Percentiles rank a stretch among this genome's conserved stretches.
phyloP scores from a whole-genome alignment of 2,797 vertebrate genomes.

The Cyprinella venusta region DNA sequence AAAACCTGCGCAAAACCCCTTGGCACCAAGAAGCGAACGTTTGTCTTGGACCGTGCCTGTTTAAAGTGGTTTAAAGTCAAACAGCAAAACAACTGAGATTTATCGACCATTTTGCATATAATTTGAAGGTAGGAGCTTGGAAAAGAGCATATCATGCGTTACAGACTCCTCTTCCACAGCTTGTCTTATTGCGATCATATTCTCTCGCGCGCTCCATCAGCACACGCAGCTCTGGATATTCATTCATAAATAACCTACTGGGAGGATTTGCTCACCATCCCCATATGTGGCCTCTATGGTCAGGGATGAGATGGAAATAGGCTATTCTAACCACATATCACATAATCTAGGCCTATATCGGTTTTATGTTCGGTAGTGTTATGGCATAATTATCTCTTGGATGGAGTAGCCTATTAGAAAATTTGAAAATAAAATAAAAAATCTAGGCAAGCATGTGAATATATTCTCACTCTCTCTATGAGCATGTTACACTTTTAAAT shows the following conservation, averaged over 20 bases:
- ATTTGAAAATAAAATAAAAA: not conserved
- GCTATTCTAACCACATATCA: conserved; percentile 23
- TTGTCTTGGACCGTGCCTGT: conserved; percentile 2
- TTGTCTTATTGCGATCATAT: not conserved
- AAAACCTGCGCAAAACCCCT: conserved; percentile 56
- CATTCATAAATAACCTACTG: conserved; percentile 64
- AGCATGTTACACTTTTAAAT: not conserved
- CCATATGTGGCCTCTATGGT: conserved; percentile 38
- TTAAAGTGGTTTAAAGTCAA: conserved; percentile 5
- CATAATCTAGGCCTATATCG: not conserved
- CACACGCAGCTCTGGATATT: conserved; percentile 53
- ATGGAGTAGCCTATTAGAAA: not conserved
- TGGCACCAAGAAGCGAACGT: conserved; percentile 11
- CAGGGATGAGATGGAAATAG: conserved; percentile 27
- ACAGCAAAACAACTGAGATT: not conserved
- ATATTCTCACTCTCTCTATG: too few species aligned
- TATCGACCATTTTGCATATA: conserved; percentile 4
- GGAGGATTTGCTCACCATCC: conserved; percentile 37
- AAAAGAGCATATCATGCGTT: not conserved
- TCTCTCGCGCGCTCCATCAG: conserved; percentile 20
- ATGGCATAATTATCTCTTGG: not conserved
- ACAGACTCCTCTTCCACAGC: conserved; percentile 1
- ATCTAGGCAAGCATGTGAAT: not conserved
- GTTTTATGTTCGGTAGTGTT: conserved; percentile 10
- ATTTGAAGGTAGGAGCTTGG: not conserved